These are phyloP conservation scores for Parus major DNA, from an alignment of 2,113 vertebrate species.

Conservation along the genomic window DNA sequence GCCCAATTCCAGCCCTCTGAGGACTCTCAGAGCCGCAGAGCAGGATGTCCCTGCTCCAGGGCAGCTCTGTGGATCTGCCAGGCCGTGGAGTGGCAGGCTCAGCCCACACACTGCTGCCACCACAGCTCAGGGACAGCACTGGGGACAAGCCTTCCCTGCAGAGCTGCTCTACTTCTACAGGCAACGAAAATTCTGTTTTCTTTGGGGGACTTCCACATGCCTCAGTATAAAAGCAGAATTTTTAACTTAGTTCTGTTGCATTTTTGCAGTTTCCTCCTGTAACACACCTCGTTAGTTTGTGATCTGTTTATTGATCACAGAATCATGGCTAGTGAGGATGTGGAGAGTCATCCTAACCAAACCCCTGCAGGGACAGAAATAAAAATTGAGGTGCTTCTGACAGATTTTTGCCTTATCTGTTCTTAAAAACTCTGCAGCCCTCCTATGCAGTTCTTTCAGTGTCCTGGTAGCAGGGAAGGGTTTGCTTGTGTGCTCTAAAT, in stretches of 20 bases:
- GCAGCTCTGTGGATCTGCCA: neutral
- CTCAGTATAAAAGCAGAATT: neutral
- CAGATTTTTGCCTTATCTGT: neutral
- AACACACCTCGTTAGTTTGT: accelerated
- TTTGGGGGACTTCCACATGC: neutral
- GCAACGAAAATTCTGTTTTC: neutral
- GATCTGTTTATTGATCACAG: neutral
- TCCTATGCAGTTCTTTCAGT: neutral
- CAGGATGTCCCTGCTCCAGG: accelerated
- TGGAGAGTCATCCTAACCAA: neutral
- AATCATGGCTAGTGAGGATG: accelerated
- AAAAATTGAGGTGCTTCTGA: neutral
- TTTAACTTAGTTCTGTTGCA: neutral
- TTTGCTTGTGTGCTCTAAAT: neutral
- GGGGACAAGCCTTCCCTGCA: neutral
- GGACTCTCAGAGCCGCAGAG: neutral
- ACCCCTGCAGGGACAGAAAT: neutral
- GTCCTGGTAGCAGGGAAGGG: neutral
- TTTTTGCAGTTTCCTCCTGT: neutral
- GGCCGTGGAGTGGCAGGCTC: neutral
- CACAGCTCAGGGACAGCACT: accelerated
- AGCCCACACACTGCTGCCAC: neutral
- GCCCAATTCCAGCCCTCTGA: accelerated
- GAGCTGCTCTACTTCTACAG: neutral
- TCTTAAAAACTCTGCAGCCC: neutral